phyloP scores from a whole-genome alignment of 1,140 invertebrate species.

The Neodiprion virginianus region DNA sequence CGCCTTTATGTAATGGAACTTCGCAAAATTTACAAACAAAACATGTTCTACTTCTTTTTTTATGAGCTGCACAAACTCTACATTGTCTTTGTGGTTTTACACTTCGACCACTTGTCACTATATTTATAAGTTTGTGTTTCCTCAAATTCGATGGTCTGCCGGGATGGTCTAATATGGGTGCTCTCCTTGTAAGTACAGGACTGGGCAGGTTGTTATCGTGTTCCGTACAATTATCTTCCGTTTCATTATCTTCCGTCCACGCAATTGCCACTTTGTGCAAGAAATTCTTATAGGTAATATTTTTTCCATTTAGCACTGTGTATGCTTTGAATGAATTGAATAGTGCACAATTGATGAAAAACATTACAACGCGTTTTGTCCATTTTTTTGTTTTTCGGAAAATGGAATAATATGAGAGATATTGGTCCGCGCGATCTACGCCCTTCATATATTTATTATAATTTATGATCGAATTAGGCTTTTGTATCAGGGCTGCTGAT shows the following conservation, averaged over 20 bases:
- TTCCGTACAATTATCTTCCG: conserved; percentile 4
- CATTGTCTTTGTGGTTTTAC: neutral
- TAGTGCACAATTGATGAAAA: conserved; percentile 13
- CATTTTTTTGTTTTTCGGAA: conserved; percentile 17
- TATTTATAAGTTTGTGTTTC: conserved; percentile 16
- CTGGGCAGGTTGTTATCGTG: conserved; percentile 1
- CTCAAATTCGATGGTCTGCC: conserved; percentile 14
- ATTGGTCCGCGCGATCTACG: conserved; percentile 28
- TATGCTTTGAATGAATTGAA: conserved; percentile 5
- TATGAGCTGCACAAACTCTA: conserved; percentile 7
- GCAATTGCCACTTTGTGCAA: conserved; percentile 17
- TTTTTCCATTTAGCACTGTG: neutral
- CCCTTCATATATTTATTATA: conserved; percentile 26
- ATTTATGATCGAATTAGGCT: conserved; percentile 16
- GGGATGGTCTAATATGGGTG: conserved; percentile 14
- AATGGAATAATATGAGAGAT: conserved; percentile 5
- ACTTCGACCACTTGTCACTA: conserved; percentile 16
- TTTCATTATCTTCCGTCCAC: conserved; percentile 11
- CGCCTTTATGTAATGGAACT: conserved; percentile 7
- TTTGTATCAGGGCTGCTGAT: conserved; percentile 15
- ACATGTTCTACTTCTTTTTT: conserved; percentile 5
- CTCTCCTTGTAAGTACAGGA: conserved; percentile 12
- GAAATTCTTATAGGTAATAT: conserved; percentile 14
- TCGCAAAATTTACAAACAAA: conserved; percentile 7
- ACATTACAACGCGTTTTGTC: conserved; percentile 13